phyloP scores from a whole-genome alignment of 1,140 invertebrate genomes.

The Cyclargus thomasi region DNA sequence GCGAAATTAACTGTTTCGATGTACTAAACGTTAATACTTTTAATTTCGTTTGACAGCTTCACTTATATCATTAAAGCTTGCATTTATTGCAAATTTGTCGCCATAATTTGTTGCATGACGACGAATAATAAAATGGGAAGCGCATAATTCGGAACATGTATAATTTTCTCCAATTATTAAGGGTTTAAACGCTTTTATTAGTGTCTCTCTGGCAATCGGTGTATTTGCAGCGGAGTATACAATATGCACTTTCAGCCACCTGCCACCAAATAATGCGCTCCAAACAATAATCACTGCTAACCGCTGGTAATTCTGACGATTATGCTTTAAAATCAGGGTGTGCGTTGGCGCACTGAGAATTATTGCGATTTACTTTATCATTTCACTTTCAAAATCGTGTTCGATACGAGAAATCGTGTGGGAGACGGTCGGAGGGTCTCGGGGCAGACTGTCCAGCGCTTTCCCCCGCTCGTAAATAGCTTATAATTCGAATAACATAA shows the following conservation, averaged over 20 bases:
- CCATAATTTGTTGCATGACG: too few species aligned
- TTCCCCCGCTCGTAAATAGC: slow-evolving; percentile 61
- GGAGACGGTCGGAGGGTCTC: slow-evolving; percentile 48
- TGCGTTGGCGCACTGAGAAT: slow-evolving; percentile 37
- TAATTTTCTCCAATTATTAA: too few species aligned
- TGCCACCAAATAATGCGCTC: slow-evolving; percentile 9
- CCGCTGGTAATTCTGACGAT: slow-evolving; percentile 25
- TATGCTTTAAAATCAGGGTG: slow-evolving; percentile 27
- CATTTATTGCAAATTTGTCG: not conserved
- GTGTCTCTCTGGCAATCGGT: not conserved
- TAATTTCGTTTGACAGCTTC: not conserved
- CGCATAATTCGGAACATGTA: too few species aligned
- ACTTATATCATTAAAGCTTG: too few species aligned
- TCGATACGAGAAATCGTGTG: slow-evolving; percentile 55
- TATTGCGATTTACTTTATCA: slow-evolving; percentile 46
- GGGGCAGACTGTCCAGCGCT: slow-evolving; percentile 44
- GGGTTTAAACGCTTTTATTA: too few species aligned
- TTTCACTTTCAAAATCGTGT: slow-evolving; percentile 64
- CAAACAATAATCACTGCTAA: slow-evolving; percentile 27
- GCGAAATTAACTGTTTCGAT: not conserved
- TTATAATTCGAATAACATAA: slow-evolving; percentile 61
- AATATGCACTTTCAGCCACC: slow-evolving; percentile 13
- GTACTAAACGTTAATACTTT: not conserved
- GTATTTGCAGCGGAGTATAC: not conserved
- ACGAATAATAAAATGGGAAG: too few species aligned